Evolutionary conservation across 2,888 invertebrate genomes (phyloP).

Genomic region (Ceriagrion tenellum): DNA sequence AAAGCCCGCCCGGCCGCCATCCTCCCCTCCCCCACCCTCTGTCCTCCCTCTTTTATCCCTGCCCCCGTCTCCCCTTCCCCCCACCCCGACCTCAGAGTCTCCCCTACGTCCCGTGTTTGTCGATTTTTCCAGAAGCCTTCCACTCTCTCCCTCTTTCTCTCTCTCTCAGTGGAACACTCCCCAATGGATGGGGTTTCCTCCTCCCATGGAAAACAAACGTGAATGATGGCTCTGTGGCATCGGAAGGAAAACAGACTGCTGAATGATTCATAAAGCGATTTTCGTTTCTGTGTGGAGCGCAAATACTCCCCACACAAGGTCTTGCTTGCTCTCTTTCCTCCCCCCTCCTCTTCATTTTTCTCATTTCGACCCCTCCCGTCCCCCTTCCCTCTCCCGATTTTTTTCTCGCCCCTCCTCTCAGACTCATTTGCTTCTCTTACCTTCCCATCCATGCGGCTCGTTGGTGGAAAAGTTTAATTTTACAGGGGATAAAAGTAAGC

Average conservation of each 20-base stretch:
- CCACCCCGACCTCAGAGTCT: no score
- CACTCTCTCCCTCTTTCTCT: background rate
- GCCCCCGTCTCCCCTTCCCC: background rate
- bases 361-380: background rate
- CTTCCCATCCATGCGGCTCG: background rate
- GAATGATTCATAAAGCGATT: slow-evolving; percentile 68
- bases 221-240: slow-evolving; percentile 60
- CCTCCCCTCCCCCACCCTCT: background rate
- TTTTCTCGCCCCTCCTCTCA: background rate
- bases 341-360: background rate
- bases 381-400: background rate
- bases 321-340: background rate
- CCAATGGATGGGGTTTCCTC: slow-evolving; percentile 21
- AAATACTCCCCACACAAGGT: slow-evolving; percentile 54
- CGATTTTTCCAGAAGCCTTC: slow-evolving; percentile 27
- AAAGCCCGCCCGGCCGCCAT: background rate
- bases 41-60: background rate
- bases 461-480: background rate
- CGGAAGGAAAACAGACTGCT: slow-evolving; percentile 67
- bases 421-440: background rate
- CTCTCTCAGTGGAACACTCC: background rate
- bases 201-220: slow-evolving; percentile 61
- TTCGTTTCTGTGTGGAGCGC: slow-evolving; percentile 59
- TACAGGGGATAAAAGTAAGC: background rate
- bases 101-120: slow-evolving; percentile 11